Conservation (phyloP, 2,888 invertebrate genomes). For the Drosophila neotestacea region DNA sequence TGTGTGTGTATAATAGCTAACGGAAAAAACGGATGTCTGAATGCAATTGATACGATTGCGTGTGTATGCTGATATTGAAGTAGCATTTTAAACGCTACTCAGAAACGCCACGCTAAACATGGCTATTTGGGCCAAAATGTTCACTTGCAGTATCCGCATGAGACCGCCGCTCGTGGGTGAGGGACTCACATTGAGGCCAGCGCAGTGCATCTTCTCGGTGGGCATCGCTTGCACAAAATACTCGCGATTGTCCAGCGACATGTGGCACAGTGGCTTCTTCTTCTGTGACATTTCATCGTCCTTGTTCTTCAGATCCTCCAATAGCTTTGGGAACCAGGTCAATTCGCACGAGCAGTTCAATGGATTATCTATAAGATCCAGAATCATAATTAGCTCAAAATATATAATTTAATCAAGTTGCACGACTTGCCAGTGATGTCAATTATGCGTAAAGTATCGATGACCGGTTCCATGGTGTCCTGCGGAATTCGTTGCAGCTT, state of each 20-base stretch:
- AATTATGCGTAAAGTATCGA: constrained; percentile 93
- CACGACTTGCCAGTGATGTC: constrained; percentile 92
- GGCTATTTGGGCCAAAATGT: constrained; percentile 79
- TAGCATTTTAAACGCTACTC: constrained; percentile 66
- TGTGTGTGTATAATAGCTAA: constrained; percentile 20
- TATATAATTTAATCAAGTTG: constrained; percentile 2
- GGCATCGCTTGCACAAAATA: constrained; percentile 93
- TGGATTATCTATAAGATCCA: constrained; percentile 91
- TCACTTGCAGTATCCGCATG: constrained; percentile 82
- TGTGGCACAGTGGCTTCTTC: constrained; percentile 93
- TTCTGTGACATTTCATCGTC: constrained; percentile 96
- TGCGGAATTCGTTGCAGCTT: constrained; percentile 93
- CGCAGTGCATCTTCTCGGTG: constrained; percentile 93
- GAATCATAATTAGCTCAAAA: neutral
- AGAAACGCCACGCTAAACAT: constrained; percentile 77
- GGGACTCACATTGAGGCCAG: constrained; percentile 87
- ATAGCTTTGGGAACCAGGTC: constrained; percentile 94
- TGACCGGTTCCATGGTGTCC: constrained; percentile 94
- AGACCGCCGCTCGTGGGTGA: constrained; percentile 82
- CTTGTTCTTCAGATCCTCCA: constrained; percentile 91
- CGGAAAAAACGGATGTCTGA: constrained; percentile 53
- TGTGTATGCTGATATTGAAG: constrained; percentile 40
- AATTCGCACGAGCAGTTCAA: constrained; percentile 94
- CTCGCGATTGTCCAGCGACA: constrained; percentile 92
- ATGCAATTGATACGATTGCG: constrained; percentile 57